phyloP scores from a whole-genome alignment of 2,888 invertebrate species.

The Tenthredo notha region DNA sequence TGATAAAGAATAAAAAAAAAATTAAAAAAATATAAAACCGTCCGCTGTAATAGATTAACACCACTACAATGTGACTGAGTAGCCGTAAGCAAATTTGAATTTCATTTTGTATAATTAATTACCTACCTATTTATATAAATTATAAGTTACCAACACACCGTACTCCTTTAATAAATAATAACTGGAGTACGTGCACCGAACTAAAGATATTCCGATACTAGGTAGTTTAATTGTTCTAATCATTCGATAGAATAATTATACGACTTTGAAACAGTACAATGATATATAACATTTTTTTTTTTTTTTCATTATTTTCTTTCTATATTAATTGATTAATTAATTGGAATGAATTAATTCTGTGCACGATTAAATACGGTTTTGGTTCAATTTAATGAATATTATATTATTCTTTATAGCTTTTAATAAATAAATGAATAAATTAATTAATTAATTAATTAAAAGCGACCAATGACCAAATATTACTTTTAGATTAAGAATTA shows the following conservation, averaged over 20 bases:
- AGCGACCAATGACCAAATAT: conserved; percentile 76
- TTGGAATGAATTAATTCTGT: conserved; percentile 29
- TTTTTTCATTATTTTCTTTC: too few relatives aligned
- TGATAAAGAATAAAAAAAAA: background rate
- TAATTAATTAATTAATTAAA: conserved; percentile 37
- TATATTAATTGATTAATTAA: too few relatives aligned
- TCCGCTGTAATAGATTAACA: conserved; percentile 31
- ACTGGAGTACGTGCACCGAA: conserved; percentile 32
- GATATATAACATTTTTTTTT: too few relatives aligned
- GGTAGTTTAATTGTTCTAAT: conserved; percentile 11
- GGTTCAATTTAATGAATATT: conserved; percentile 40
- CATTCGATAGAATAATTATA: background rate
- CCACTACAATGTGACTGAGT: conserved; percentile 45
- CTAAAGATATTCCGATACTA: background rate
- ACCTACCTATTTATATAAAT: background rate
- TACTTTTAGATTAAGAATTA: conserved; percentile 52
- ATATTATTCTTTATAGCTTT: conserved; percentile 50
- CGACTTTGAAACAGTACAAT: background rate
- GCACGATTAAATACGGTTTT: conserved; percentile 32
- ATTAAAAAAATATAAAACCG: background rate
- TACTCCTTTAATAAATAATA: conserved; percentile 6
- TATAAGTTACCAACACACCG: conserved; percentile 43
- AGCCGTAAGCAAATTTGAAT: conserved; percentile 43
- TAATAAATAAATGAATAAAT: conserved; percentile 10
- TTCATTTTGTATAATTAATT: conserved; percentile 19